Conservation (phyloP, 1,140 invertebrate genomes). For the Mesaphorura yosii region DNA sequence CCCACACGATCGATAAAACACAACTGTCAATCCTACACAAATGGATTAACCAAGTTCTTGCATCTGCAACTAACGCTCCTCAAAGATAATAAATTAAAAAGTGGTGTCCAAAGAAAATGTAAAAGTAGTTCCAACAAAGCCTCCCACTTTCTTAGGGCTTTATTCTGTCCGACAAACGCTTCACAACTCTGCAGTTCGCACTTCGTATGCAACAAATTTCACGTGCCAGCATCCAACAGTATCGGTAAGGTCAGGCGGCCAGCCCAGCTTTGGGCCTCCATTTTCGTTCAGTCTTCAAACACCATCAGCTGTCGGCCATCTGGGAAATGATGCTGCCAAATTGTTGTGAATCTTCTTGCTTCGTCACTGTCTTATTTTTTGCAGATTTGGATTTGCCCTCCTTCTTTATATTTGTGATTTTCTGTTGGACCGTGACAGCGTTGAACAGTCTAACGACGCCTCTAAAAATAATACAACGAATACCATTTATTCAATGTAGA, state of each 20-base stretch:
- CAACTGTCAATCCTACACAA: constrained; percentile 41
- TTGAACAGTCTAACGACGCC: constrained; percentile 87
- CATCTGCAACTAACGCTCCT: not conserved
- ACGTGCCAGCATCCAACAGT: not conserved
- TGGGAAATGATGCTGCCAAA: too few species aligned
- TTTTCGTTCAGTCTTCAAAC: constrained; percentile 14
- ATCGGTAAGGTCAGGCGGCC: constrained; percentile 11
- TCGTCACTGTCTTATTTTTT: constrained; percentile 65
- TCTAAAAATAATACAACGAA: constrained; percentile 40
- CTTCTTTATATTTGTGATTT: constrained; percentile 52
- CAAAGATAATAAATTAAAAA: not conserved
- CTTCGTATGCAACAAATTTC: not conserved
- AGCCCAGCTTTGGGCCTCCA: constrained; percentile 34
- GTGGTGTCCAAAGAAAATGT: not conserved
- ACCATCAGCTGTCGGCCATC: too few species aligned
- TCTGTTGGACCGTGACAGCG: constrained; percentile 73
- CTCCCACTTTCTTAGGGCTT: not conserved
- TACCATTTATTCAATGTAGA: not conserved
- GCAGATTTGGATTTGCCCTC: constrained; percentile 66
- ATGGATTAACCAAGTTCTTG: constrained; percentile 38
- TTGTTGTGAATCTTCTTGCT: constrained; percentile 30
- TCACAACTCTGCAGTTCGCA: not conserved
- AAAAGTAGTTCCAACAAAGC: not conserved
- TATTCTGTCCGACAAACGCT: not conserved
- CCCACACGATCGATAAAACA: constrained; percentile 44